Conservation (phyloP, 1,140 invertebrate genomes). For the Drosophila punjabiensis region DNA sequence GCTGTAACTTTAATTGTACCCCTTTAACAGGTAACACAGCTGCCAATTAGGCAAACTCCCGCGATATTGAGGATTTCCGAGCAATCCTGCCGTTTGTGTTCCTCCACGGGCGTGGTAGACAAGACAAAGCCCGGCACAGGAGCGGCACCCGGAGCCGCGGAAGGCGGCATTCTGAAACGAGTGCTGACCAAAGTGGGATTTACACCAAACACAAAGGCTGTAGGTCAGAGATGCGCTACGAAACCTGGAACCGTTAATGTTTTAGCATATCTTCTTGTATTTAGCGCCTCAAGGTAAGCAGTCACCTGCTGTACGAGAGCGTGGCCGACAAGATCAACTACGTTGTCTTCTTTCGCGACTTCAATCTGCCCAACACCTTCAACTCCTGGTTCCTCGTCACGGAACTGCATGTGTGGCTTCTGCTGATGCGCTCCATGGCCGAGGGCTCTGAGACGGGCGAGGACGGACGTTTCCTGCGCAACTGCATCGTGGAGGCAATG, state of each 20-base stretch:
- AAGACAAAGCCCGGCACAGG: slow-evolving; percentile 51
- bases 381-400: slow-evolving; percentile 93
- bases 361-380: slow-evolving; percentile 91
- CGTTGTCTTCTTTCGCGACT: slow-evolving; percentile 88
- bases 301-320: slow-evolving; percentile 88
- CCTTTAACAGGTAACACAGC: slow-evolving; percentile 45
- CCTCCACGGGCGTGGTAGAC: slow-evolving; percentile 58
- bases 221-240: slow-evolving; percentile 16
- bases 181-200: slow-evolving; percentile 82
- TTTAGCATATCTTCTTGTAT: slow-evolving; percentile 43
- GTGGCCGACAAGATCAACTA: slow-evolving; percentile 88
- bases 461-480: slow-evolving; percentile 90
- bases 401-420: slow-evolving; percentile 94
- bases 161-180: slow-evolving; percentile 74
- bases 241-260: not conserved
- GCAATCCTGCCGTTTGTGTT: slow-evolving; percentile 59
- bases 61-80: not conserved
- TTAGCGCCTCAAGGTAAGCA: slow-evolving; percentile 87
- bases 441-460: slow-evolving; percentile 88
- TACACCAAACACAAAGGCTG: slow-evolving; percentile 77
- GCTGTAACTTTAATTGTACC: slow-evolving; percentile 19
- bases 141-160: not conserved
- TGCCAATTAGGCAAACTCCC: slow-evolving; percentile 31
- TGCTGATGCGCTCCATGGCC: slow-evolving; percentile 91
- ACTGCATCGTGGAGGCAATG: slow-evolving; percentile 91